These are phyloP conservation scores for Melanogrammus aeglefinus DNA, from an alignment of 2,797 vertebrate species.

Conservation along the genomic window DNA sequence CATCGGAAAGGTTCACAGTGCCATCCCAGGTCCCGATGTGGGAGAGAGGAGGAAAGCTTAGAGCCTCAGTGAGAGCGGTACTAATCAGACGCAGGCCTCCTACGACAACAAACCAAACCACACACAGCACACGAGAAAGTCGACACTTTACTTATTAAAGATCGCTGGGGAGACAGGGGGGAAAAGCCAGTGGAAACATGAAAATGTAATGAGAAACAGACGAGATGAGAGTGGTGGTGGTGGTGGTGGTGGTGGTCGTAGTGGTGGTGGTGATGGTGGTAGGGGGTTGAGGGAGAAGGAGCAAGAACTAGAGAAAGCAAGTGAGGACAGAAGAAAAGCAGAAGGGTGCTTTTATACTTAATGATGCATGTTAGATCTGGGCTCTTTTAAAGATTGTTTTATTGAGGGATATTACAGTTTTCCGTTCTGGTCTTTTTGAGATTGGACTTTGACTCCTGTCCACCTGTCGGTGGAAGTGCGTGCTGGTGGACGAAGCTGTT, in stretches of 20 bases:
- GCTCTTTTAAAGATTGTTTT: constrained; percentile 47
- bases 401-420: constrained; percentile 48
- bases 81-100: constrained; percentile 71
- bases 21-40: constrained; percentile 58
- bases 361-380: constrained; percentile 43
- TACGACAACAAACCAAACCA: constrained; percentile 69
- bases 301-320: constrained; percentile 40
- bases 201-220: constrained; percentile 67
- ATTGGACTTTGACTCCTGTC: too few species aligned
- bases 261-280: too few species aligned
- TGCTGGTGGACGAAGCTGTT: neutral
- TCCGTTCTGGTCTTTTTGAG: too few species aligned
- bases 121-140: constrained; percentile 61
- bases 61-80: constrained; percentile 50
- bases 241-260: neutral
- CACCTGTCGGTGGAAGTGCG: neutral
- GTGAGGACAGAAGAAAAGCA: constrained; percentile 22
- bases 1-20: constrained; percentile 22
- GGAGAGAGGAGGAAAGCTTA: constrained; percentile 31
- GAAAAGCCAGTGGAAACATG: constrained; percentile 63
- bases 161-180: constrained; percentile 33
- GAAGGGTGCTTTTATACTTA: constrained; percentile 56
- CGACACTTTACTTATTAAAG: constrained; percentile 71
- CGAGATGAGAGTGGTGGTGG: neutral
- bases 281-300: constrained; percentile 23